Conservation (phyloP, 2,797 vertebrate species). For the Anisognathus igniventris region DNA sequence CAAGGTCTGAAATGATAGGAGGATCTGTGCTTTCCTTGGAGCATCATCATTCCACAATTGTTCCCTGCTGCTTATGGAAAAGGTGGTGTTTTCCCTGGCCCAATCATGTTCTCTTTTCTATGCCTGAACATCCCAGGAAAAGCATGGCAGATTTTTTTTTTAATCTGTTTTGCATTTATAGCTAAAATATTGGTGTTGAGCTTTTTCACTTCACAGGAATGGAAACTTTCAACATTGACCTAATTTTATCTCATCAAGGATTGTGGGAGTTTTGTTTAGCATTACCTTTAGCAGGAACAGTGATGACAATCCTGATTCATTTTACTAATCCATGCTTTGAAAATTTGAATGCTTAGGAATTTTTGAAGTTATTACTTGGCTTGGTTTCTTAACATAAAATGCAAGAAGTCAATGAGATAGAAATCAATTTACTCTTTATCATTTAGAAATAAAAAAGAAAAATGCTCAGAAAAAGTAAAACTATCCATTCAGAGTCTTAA, state of each 20-base stretch:
- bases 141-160: neutral
- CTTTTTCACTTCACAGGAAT: neutral
- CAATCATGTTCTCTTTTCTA: neutral
- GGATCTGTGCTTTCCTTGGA: neutral
- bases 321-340: neutral
- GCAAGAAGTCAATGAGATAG: neutral
- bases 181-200: neutral
- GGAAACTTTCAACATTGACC: neutral
- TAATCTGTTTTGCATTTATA: neutral
- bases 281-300: neutral
- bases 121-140: neutral
- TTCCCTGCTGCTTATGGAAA: neutral
- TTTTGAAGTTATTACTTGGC: neutral
- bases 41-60: fast-evolving
- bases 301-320: neutral
- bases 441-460: neutral
- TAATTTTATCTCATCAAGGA: neutral
- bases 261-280: neutral
- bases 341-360: neutral
- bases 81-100: neutral
- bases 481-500: neutral
- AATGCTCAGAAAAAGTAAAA: neutral
- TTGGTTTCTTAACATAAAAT: neutral
- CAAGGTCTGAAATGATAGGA: neutral
- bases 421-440: neutral